Conservation (phyloP, 1,140 invertebrate species). For the Papilio dardanus region DNA sequence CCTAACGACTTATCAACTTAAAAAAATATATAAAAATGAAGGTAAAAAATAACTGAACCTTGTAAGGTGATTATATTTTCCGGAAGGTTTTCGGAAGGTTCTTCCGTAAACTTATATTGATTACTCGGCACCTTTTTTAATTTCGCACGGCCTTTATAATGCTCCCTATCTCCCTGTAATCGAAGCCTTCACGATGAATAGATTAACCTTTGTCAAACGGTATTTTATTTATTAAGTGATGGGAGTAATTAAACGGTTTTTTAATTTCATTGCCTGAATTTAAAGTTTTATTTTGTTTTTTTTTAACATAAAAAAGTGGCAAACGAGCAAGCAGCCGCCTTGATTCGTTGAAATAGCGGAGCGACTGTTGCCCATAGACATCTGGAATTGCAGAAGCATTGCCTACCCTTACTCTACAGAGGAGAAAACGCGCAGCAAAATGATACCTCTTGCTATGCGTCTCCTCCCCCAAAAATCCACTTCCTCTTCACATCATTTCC, state of each 20-base stretch:
- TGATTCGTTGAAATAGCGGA: too few species aligned
- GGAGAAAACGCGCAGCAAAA: too few species aligned
- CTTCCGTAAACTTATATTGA: background rate
- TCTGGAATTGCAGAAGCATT: too few species aligned
- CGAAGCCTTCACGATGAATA: background rate
- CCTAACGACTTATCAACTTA: too few species aligned
- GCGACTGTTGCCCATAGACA: too few species aligned
- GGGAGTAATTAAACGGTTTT: background rate
- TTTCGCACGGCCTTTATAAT: background rate
- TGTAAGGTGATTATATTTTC: background rate
- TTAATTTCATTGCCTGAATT: background rate
- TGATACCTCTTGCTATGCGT: too few species aligned
- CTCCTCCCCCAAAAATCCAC: too few species aligned
- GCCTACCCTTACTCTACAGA: too few species aligned
- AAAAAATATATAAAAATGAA: background rate
- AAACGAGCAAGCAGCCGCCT: too few species aligned
- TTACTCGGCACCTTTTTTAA: slow-evolving; percentile 8
- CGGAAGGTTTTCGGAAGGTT: background rate
- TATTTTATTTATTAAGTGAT: slow-evolving; percentile 1
- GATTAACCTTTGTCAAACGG: background rate
- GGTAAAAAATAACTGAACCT: background rate
- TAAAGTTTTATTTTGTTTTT: background rate
- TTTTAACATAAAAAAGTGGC: too few species aligned
- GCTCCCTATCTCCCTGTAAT: background rate
- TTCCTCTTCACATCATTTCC: too few species aligned